Evolutionary conservation across 2,113 vertebrate genomes (phyloP), one percentile per base, ranked within the genome.

Genomic region (Mus pahari): DNA sequence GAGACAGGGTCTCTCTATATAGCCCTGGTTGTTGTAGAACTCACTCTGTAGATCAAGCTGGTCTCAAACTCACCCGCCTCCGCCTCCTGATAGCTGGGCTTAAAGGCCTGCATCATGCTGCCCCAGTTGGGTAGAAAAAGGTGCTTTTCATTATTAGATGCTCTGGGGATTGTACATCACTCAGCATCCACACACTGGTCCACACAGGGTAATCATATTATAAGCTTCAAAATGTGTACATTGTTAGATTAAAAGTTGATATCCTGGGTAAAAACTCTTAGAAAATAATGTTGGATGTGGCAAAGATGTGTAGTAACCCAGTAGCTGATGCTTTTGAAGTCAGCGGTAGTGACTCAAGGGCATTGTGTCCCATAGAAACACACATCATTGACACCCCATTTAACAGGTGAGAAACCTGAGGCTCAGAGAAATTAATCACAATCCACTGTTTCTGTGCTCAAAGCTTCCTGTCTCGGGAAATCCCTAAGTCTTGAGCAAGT

Each of bases 261-360:
- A 50, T 93, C 92, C 26, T 88, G 33, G 20, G 24, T 87, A 75
- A 74, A 91, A 89, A 79, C 71, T 6, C 36, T 89, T 77, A 95
- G 91, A 55, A 93, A 89, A 89, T 79, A 92, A 93, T 92, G 89
- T 90, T 74, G 22, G 64, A 92, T 88, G 36, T 70, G 28, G 39
- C 9, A 71, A 92, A 86, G 12, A 90, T 62, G 33, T 92, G 71
- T 58, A 71, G 55, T 33, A 17, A 66, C n/a, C 36, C 11, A 62
- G 45, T 53, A 89, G 36, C 19, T 48, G 75, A 68, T 58, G 64
- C 36, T 83, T 93, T 78, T 68, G 10, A 91, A 93, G 36, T 13
- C 71, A 39, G 39, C 89, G 33, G 5, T 91, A 39, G 48, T 75
- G 19, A 42, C 73, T 79, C 73, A 2, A 64, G 39, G 82, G 22